These are phyloP conservation scores for Hemibagrus guttatus DNA, from an alignment of 2,797 vertebrate genomes.

Conservation along the genomic window DNA sequence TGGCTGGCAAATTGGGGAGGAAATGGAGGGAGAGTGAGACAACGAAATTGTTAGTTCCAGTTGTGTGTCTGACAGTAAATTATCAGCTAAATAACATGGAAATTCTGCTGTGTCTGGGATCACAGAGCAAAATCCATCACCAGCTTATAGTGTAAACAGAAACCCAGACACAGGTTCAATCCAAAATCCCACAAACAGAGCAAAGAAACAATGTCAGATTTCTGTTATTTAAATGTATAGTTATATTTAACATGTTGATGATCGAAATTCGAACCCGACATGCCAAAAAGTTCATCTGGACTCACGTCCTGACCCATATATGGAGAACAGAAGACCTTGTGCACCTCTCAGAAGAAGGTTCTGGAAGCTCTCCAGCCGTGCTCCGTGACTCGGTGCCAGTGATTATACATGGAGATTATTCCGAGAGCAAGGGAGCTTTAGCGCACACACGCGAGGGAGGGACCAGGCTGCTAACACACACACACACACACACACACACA, in stretches of 20 bases:
- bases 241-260: not conserved
- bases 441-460: conserved; percentile 1
- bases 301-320: conserved; percentile 60
- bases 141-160: not conserved
- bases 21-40: not conserved
- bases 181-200: not conserved
- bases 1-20: not conserved
- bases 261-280: not conserved
- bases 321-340: conserved; percentile 56
- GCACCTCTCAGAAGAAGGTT: conserved; percentile 40
- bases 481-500: conserved; percentile 27
- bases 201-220: not conserved
- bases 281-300: not conserved
- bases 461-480: conserved; percentile 20
- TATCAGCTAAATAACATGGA: not conserved
- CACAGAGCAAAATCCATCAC: not conserved
- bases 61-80: conserved; percentile 1
- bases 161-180: not conserved
- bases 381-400: conserved; percentile 47
- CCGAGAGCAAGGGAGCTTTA: conserved; percentile 28
- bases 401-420: conserved; percentile 62
- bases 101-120: not conserved
- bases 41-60: not conserved
- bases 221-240: not conserved
- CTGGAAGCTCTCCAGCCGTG: conserved; percentile 50